Evolutionary conservation across 2,888 invertebrate genomes (phyloP).

Genomic region (Geotrupes spiniger): DNA sequence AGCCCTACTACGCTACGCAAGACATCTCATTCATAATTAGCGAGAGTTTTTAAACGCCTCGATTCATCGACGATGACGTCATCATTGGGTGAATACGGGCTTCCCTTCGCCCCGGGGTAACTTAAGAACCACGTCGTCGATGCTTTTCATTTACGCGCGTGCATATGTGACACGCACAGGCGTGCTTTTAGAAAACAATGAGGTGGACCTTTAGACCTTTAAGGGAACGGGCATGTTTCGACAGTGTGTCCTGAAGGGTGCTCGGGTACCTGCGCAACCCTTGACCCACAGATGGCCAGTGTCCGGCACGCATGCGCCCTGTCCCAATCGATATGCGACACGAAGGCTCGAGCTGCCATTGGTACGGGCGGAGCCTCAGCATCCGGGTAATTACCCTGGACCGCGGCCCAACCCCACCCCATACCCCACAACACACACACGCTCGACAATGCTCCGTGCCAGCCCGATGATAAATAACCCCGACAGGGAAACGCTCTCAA

Average conservation of each 20-base stretch:
- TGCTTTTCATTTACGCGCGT: not conserved
- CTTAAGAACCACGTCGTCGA: conserved; percentile 6
- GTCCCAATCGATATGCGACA: conserved; percentile 39
- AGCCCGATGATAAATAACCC: conserved; percentile 49
- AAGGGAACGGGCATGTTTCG: conserved; percentile 14
- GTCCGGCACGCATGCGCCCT: conserved; percentile 45
- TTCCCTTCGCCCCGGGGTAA: conserved; percentile 7
- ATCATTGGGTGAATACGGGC: conserved; percentile 11
- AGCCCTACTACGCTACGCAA: conserved; percentile 48
- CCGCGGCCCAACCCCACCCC: conserved; percentile 42
- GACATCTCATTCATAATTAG: conserved; percentile 52
- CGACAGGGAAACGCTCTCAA: conserved; percentile 52
- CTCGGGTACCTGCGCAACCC: conserved; percentile 37
- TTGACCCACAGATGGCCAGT: conserved; percentile 44
- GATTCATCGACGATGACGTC: conserved; percentile 38
- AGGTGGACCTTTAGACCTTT: not conserved
- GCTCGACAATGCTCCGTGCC: conserved; percentile 25
- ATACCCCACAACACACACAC: conserved; percentile 27
- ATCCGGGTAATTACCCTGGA: conserved; percentile 53
- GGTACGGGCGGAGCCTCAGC: conserved; percentile 50
- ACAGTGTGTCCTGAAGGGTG: conserved; percentile 21
- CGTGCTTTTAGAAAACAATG: not conserved
- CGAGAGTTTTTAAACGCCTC: conserved; percentile 47
- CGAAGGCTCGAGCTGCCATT: conserved; percentile 41
- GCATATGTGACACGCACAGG: not conserved